Base-by-base conservation (phyloP, 1,140 invertebrate species). In the Tetragnatha versicolor region DNA sequence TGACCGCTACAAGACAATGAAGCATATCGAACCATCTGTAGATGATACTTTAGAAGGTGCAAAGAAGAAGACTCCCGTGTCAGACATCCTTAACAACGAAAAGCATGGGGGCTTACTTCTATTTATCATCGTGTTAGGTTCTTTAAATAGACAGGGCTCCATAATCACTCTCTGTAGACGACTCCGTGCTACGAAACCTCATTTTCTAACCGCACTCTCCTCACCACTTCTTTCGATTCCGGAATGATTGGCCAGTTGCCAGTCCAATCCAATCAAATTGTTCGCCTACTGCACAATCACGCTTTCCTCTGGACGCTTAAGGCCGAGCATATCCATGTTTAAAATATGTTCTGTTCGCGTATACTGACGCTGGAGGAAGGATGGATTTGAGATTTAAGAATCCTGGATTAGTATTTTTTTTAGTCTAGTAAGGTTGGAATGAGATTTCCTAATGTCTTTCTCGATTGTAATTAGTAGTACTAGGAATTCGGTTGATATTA, bases 131-230 rank as follows among this genome's bases (percentile, higher is more conserved):
- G 53, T 20, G 45, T 47, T 63, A 75, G 9, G 58, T 75, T 63
- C 72, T 75, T 75, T 75, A 75, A 75, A 75, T 75, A 75, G 72
- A 75, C 63, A 75, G 72, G 25, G 45, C 58, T 14, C 72, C 72
- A 63, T 75, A 75, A 75, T 75, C 72, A 75, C 72, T 75, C 4
- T n/a, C 22, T 37, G 53, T 58, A 63, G 55, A 63, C 55, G 33
- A 63, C 72, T 25, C 20, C 42, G 10, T 42, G 31, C 68, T 53
- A 6, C 72, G 72, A 75, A 75, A 75, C 55, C 72, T 75, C 72
- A 75, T 75, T 75, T 63, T 75, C 72, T 75, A 63, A 75, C 72
- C 72, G 58, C 66, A 53, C 66, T 70, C 45, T 14, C 49, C 42
- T 35, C 51, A 42, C 31, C n/a, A 20, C n/a, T 65, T 65, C 31